Evolutionary conservation across 2,888 invertebrate species (phyloP).

Genomic region (Orthonychiurus folsomi): DNA sequence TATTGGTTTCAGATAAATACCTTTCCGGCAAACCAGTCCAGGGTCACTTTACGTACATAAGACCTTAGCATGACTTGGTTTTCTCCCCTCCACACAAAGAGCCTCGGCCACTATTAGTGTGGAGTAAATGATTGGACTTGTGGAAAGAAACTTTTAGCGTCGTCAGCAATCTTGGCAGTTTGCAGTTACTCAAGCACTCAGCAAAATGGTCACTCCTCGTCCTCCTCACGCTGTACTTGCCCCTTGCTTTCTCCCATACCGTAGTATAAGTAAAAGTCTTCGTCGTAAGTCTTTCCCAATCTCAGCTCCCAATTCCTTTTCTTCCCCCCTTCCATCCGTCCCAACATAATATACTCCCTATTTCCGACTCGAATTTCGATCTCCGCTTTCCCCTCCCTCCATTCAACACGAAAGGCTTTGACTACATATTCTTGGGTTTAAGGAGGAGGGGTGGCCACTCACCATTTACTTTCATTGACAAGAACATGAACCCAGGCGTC

Average conservation of each 20-base stretch:
- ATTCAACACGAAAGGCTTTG: no score
- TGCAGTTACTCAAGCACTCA: constrained; percentile 4
- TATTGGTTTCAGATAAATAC: background rate
- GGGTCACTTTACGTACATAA: no score
- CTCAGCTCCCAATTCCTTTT: background rate
- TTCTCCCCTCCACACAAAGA: no score
- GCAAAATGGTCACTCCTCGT: constrained; percentile 8
- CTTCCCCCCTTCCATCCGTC: background rate
- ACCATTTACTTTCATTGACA: constrained; percentile 14
- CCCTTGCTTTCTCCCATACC: background rate
- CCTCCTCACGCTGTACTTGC: background rate
- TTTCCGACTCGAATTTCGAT: constrained; percentile 1
- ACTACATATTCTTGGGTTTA: no score
- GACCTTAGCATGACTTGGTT: no score
- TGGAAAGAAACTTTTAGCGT: background rate
- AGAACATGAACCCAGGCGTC: constrained; percentile 1
- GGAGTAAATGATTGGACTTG: constrained; percentile 1
- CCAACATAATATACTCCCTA: background rate
- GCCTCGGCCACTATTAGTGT: background rate
- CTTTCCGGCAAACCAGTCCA: no score
- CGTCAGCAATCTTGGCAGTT: constrained; percentile 9
- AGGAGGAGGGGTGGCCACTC: constrained; percentile 8
- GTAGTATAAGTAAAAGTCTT: no score
- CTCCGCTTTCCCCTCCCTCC: background rate
- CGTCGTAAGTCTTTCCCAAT: constrained; percentile 1